A percentile compares a stretch with the other conserved stretches of the same genome.
phyloP scores from a whole-genome alignment of 2,113 vertebrate genomes.

The Vombatus ursinus region DNA sequence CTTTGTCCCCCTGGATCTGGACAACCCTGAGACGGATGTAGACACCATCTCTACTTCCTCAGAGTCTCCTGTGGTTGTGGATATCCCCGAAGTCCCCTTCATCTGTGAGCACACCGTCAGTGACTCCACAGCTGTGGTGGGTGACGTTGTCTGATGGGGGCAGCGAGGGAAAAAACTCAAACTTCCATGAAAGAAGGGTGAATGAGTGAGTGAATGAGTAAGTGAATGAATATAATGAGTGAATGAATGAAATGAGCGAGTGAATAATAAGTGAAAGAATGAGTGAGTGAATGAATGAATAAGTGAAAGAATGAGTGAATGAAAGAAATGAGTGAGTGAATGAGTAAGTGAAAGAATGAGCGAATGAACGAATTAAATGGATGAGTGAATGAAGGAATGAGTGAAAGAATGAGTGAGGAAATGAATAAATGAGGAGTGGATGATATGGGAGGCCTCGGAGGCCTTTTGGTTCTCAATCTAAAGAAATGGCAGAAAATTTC shows the following conservation, averaged over 20 bases:
- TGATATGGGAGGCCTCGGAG: too few relatives aligned
- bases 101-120: conserved; percentile 74
- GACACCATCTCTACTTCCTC: conserved; percentile 69
- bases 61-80: conserved; percentile 68
- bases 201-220: background rate
- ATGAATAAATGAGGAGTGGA: too few relatives aligned
- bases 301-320: background rate
- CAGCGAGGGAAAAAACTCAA: background rate
- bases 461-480: background rate
- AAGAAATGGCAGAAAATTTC: background rate
- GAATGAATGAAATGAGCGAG: background rate
- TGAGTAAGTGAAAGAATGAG: background rate
- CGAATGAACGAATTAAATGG: too few relatives aligned
- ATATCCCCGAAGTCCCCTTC: conserved; percentile 65
- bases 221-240: background rate
- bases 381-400: too few relatives aligned
- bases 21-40: conserved; percentile 66
- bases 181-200: too few relatives aligned
- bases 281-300: too few relatives aligned
- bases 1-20: conserved; percentile 63
- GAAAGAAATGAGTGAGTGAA: too few relatives aligned
- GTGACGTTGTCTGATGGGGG: background rate
- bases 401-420: too few relatives aligned
- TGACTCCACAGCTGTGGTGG: conserved; percentile 71
- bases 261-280: too few relatives aligned